phyloP scores from a whole-genome alignment of 2,797 vertebrate genomes.

The Oreochromis mossambicus region DNA sequence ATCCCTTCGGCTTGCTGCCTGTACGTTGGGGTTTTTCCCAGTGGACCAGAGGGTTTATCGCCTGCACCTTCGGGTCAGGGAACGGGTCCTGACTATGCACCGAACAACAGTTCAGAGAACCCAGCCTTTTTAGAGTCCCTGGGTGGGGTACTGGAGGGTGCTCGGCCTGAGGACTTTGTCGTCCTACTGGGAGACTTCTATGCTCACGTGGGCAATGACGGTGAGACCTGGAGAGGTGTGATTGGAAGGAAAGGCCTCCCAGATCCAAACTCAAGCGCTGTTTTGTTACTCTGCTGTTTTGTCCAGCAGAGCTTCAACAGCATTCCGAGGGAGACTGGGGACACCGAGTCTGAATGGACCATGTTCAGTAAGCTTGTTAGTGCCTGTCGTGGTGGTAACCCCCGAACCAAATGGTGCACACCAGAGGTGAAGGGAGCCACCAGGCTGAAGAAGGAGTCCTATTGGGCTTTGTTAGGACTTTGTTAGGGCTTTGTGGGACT shows the following conservation, averaged over 20 bases:
- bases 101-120: not conserved
- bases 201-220: not conserved
- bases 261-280: not conserved
- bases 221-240: not conserved
- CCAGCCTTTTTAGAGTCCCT: not conserved
- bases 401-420: not conserved
- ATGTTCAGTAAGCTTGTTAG: not conserved
- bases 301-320: not conserved
- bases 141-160: not conserved
- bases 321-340: not conserved
- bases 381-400: not conserved
- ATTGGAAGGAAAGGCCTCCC: not conserved
- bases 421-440: not conserved
- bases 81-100: not conserved
- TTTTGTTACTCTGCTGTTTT: not conserved
- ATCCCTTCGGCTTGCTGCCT: not conserved
- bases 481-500: no score
- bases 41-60: not conserved
- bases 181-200: not conserved
- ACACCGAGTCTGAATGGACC: not conserved
- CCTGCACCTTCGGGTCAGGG: not conserved
- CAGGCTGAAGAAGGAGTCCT: not conserved
- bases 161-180: accelerated
- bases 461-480: not conserved
- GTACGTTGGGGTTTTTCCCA: not conserved